Evolutionary conservation across 1,140 invertebrate genomes (phyloP).

Genomic region (Psilanteris sp.): DNA sequence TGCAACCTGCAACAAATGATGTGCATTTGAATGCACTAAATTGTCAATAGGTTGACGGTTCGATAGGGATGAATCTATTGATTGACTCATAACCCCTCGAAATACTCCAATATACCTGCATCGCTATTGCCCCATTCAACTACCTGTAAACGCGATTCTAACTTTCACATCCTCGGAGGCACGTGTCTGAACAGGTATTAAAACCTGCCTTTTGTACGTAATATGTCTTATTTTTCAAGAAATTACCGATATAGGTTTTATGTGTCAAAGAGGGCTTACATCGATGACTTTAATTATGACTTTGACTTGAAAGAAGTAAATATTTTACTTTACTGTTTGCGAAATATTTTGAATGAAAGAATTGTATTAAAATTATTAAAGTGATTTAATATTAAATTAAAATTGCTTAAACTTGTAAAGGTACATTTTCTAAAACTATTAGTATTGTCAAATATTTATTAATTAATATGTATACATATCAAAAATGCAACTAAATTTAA

Average conservation of each 20-base stretch:
- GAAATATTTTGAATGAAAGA: too few relatives aligned
- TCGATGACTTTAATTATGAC: constrained; percentile 1
- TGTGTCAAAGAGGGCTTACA: background rate
- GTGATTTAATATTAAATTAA: too few relatives aligned
- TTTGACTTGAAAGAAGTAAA: too few relatives aligned
- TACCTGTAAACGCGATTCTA: constrained; percentile 72
- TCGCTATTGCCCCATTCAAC: constrained; percentile 59
- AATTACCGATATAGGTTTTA: constrained; percentile 34
- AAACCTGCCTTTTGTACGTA: constrained; percentile 40
- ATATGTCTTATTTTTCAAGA: constrained; percentile 45
- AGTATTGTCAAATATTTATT: too few relatives aligned
- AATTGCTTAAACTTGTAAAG: too few relatives aligned
- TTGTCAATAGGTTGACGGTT: constrained; percentile 68
- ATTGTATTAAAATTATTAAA: too few relatives aligned
- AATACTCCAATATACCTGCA: constrained; percentile 73
- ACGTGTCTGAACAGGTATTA: constrained; percentile 74
- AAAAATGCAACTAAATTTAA: too few relatives aligned
- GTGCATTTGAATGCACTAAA: constrained; percentile 74
- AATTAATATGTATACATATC: too few relatives aligned
- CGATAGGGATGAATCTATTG: constrained; percentile 78
- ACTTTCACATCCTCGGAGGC: constrained; percentile 71
- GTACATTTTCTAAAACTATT: too few relatives aligned
- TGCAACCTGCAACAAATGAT: constrained; percentile 72
- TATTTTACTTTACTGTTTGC: too few relatives aligned
- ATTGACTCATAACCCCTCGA: constrained; percentile 72